These are phyloP conservation scores for Drosophila pallidifrons DNA, from an alignment of 1,140 invertebrate genomes.

Conservation along the genomic window DNA sequence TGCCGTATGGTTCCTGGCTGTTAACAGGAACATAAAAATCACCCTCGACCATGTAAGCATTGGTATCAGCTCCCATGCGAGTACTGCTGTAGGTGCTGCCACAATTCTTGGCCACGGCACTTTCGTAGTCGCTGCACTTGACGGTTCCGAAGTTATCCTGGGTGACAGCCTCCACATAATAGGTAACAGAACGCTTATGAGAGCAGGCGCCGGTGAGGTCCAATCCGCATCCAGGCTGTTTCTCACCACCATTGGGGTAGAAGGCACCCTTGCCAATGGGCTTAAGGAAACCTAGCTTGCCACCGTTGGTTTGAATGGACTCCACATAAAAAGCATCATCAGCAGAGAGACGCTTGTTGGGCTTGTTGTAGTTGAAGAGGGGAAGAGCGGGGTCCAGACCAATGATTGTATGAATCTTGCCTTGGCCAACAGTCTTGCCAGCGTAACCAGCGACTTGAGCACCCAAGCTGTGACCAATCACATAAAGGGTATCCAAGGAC, in stretches of 20 bases:
- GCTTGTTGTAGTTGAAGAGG: conserved; percentile 72
- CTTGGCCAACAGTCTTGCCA: conserved; percentile 78
- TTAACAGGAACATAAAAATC: conserved; percentile 72
- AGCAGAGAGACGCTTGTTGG: conserved; percentile 82
- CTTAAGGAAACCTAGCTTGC: conserved; percentile 85
- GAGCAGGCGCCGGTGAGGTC: conserved; percentile 84
- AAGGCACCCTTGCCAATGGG: conserved; percentile 85
- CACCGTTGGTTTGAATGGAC: conserved; percentile 87
- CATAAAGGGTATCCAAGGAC: conserved; percentile 47
- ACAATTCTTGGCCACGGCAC: conserved; percentile 61
- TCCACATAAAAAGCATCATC: conserved; percentile 75
- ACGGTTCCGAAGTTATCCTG: conserved; percentile 61
- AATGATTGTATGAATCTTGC: conserved; percentile 65
- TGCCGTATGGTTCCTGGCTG: conserved; percentile 76
- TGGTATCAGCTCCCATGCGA: conserved; percentile 84
- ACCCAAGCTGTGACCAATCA: conserved; percentile 83
- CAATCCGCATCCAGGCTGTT: conserved; percentile 86
- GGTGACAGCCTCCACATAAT: conserved; percentile 86
- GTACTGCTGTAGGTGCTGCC: conserved; percentile 63
- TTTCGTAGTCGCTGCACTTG: conserved; percentile 63
- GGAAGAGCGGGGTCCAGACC: conserved; percentile 86
- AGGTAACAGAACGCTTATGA: conserved; percentile 86
- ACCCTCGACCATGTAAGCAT: conserved; percentile 80
- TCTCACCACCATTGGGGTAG: conserved; percentile 85
- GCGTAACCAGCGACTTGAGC: conserved; percentile 86